A percentile compares a stretch with the other conserved stretches of the same genome.
phyloP scores from a whole-genome alignment of 2,113 vertebrate species.

The Cariama cristata region DNA sequence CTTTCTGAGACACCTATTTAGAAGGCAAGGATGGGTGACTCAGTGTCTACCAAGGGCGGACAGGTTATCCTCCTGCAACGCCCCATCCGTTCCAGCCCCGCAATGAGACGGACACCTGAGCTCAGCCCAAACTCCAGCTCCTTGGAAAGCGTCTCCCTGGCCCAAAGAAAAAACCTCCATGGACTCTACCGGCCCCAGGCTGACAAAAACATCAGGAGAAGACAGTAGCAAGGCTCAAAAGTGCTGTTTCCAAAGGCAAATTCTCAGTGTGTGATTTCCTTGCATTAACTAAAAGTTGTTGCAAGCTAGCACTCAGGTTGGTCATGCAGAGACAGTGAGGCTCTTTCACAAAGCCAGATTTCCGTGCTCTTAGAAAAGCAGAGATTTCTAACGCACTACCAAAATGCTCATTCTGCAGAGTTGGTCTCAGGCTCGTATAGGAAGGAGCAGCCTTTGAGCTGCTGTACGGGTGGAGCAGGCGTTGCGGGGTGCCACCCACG shows the following conservation, averaged over 20 bases:
- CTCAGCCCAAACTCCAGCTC: not conserved
- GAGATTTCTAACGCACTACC: fast-evolving
- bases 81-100: not conserved
- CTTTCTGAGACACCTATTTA: not conserved
- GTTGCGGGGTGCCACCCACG: not conserved
- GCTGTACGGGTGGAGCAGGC: not conserved
- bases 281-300: not conserved
- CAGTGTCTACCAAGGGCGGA: not conserved
- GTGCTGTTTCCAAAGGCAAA: not conserved
- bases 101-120: not conserved
- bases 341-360: not conserved
- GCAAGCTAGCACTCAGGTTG: not conserved
- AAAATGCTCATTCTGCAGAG: not conserved
- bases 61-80: not conserved
- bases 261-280: not conserved
- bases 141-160: not conserved
- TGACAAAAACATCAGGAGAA: not conserved
- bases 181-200: not conserved
- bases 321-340: fast-evolving
- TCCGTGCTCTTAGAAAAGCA: fast-evolving
- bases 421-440: fast-evolving
- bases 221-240: not conserved
- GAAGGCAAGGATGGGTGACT: conserved; percentile 7
- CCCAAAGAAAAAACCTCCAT: not conserved
- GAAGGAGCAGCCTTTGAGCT: not conserved